A percentile compares a stretch with the other conserved stretches of the same genome.
These are phyloP conservation scores for Cenopis cana DNA, from an alignment of 2,888 invertebrate genomes.

Conservation along the genomic window DNA sequence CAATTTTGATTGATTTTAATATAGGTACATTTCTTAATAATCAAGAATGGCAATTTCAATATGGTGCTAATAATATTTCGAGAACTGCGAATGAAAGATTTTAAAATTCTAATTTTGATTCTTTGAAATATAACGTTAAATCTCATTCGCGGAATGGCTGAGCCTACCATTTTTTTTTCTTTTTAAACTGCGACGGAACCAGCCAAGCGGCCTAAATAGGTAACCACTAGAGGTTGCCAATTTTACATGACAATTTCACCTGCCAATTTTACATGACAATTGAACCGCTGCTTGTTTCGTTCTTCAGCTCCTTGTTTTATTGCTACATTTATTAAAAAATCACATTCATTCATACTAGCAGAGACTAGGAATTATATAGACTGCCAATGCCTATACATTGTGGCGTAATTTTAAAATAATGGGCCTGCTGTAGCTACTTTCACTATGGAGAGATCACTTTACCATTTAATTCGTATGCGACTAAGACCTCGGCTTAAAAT, in stretches of 20 bases:
- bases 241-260: neutral
- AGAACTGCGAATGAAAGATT: neutral
- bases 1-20: too few species aligned
- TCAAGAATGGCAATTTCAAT: neutral
- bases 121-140: conserved; percentile 21
- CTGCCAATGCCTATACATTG: too few species aligned
- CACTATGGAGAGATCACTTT: too few species aligned
- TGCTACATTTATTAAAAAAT: conserved; percentile 16
- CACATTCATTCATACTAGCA: too few species aligned
- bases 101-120: conserved; percentile 7
- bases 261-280: conserved; percentile 12
- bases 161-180: conserved; percentile 7
- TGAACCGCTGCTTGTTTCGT: neutral
- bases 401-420: too few species aligned
- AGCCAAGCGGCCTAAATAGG: neutral
- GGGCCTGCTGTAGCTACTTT: too few species aligned
- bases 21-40: neutral
- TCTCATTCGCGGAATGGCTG: conserved; percentile 22
- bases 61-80: conserved; percentile 10
- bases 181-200: neutral
- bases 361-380: too few species aligned
- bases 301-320: conserved; percentile 13
- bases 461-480: too few species aligned
- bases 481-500: too few species aligned
- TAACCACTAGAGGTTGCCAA: neutral